A percentile compares a stretch with the other conserved stretches of the same genome.
Evolutionary conservation across 1,140 invertebrate species (phyloP).

Genomic region (Acyrthosiphon pisum): DNA sequence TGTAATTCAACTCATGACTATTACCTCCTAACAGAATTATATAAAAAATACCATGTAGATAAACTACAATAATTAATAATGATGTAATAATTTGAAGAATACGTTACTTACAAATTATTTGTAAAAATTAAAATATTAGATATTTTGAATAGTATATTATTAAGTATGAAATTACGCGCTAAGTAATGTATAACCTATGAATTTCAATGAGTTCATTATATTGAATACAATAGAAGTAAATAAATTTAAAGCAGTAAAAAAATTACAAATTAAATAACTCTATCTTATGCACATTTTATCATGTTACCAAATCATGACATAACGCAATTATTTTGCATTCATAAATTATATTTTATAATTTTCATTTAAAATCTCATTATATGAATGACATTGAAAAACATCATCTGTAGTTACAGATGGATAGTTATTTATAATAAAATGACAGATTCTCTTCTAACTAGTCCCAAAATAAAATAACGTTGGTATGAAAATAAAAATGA

Average conservation of each 20-base stretch:
- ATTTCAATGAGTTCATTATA: background rate
- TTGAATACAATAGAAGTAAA: background rate
- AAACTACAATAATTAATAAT: background rate
- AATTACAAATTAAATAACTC: background rate
- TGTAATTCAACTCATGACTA: background rate
- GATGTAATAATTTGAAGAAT: background rate
- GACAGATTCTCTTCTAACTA: background rate
- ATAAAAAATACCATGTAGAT: background rate
- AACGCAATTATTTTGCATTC: background rate
- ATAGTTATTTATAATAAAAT: slow-evolving; percentile 21
- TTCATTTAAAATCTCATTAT: slow-evolving; percentile 25
- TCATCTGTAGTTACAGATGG: background rate
- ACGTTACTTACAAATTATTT: background rate
- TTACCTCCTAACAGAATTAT: background rate
- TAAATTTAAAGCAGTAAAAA: background rate
- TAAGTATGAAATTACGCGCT: background rate
- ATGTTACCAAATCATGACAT: background rate
- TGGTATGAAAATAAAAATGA: background rate
- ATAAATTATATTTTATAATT: background rate
- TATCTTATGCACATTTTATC: background rate
- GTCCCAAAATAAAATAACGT: background rate
- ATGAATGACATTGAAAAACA: slow-evolving; percentile 14
- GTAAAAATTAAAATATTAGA: background rate
- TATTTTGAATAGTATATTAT: background rate
- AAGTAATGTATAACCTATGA: background rate